These are phyloP conservation scores for Harmothoe impar DNA, from an alignment of 2,888 invertebrate species.

Conservation along the genomic window DNA sequence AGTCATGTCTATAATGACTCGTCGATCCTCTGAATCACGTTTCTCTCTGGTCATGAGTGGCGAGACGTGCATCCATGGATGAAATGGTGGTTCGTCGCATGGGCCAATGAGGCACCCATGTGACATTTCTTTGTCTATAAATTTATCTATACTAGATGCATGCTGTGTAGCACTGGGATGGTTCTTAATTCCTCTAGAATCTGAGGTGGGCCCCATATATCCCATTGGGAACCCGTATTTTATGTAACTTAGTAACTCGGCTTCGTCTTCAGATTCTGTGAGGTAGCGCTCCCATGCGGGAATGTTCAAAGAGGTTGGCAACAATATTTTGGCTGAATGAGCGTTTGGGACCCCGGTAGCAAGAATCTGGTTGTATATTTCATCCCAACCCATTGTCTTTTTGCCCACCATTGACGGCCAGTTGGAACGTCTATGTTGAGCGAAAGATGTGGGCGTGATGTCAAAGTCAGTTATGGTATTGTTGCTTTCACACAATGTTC, in stretches of 20 bases:
- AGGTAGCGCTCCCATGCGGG: not conserved
- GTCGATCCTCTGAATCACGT: no score
- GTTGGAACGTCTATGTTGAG: not conserved
- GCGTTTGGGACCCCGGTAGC: not conserved
- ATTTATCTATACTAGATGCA: not conserved
- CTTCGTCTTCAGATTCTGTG: not conserved
- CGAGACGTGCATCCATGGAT: not conserved
- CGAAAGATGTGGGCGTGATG: not conserved
- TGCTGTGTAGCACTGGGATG: not conserved
- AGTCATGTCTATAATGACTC: not conserved
- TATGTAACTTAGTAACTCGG: not conserved
- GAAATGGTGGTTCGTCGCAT: not conserved
- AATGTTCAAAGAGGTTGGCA: not conserved
- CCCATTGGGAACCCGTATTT: slow-evolving; percentile 14
- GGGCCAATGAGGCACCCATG: not conserved
- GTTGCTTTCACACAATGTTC: no score
- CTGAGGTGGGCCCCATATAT: not conserved
- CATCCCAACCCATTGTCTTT: not conserved
- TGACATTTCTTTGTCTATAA: not conserved
- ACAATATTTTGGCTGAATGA: not conserved
- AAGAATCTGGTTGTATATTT: not conserved
- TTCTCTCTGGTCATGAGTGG: no score
- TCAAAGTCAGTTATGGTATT: no score
- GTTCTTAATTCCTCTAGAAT: not conserved
- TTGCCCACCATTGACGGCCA: not conserved